phyloP scores from a whole-genome alignment of 1,140 invertebrate species.

The Lordiphosa collinella region DNA sequence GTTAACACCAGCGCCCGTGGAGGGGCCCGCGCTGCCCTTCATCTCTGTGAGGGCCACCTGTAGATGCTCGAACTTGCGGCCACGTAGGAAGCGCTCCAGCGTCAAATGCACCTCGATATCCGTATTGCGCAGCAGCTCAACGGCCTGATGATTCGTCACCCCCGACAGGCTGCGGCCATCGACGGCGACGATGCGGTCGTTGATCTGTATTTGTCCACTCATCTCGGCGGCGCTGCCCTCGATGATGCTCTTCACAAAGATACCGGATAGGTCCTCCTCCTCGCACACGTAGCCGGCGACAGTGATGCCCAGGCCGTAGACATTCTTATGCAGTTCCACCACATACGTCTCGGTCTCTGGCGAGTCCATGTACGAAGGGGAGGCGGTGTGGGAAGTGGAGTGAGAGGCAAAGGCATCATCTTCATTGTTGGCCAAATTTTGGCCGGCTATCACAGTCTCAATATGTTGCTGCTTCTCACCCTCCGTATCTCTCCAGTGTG shows the following conservation, averaged over 20 bases:
- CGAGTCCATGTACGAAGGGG: constrained; percentile 69
- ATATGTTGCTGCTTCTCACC: constrained; percentile 35
- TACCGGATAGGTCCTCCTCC: constrained; percentile 91
- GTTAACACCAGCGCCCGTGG: constrained; percentile 11
- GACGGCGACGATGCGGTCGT: constrained; percentile 95
- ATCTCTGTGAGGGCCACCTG: constrained; percentile 87
- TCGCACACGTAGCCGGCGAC: constrained; percentile 86
- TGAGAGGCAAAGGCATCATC: constrained; percentile 33
- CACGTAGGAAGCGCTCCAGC: constrained; percentile 91
- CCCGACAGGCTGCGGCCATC: constrained; percentile 90
- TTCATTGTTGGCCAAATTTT: constrained; percentile 42
- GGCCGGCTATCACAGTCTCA: constrained; percentile 73
- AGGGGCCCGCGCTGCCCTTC: constrained; percentile 80
- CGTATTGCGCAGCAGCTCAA: constrained; percentile 91
- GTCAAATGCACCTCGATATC: constrained; percentile 89
- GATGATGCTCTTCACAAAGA: constrained; percentile 97
- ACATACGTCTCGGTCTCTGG: constrained; percentile 83
- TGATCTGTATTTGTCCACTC: constrained; percentile 92
- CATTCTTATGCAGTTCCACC: constrained; percentile 84
- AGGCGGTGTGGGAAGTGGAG: constrained; percentile 42
- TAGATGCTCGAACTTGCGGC: constrained; percentile 93
- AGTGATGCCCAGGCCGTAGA: constrained; percentile 85
- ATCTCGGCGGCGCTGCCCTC: constrained; percentile 94
- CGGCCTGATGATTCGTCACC: constrained; percentile 93
- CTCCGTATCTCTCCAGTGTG: constrained; percentile 39